A percentile compares a stretch with the other conserved stretches of the same genome.
These are phyloP conservation scores for Chionoecetes opilio DNA, from an alignment of 1,140 invertebrate species.

Conservation along the genomic window DNA sequence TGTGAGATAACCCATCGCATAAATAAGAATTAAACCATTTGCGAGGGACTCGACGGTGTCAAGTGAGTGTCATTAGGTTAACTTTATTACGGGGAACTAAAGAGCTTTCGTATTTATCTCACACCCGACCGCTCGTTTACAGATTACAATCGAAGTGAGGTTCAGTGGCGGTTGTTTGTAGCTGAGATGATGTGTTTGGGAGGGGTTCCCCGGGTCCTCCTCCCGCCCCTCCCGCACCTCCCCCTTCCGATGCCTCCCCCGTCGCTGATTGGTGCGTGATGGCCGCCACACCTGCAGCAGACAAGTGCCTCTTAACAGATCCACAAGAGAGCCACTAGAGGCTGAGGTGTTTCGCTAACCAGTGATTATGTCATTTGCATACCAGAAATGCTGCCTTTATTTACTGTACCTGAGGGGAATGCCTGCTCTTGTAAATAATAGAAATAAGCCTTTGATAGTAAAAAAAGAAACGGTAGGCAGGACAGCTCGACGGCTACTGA, in stretches of 20 bases:
- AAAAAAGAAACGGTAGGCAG: too few species aligned
- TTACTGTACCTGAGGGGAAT: conserved; percentile 10
- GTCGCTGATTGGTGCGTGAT: not conserved
- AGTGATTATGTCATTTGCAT: conserved; percentile 60
- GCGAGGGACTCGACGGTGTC: not conserved
- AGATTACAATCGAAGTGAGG: not conserved
- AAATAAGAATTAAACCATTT: not conserved
- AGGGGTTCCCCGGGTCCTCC: not conserved
- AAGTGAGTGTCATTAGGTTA: conserved; percentile 17
- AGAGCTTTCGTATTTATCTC: not conserved
- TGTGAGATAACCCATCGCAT: conserved; percentile 2
- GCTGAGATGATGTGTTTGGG: not conserved
- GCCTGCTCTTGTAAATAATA: too few species aligned
- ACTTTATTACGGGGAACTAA: conserved; percentile 20
- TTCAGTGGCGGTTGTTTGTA: conserved; percentile 4
- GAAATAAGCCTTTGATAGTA: too few species aligned
- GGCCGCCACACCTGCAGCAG: conserved; percentile 38
- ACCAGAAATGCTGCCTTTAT: conserved; percentile 40
- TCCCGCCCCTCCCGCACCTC: too few species aligned
- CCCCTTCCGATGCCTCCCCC: not conserved
- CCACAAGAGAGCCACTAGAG: conserved; percentile 32
- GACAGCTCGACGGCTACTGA: too few species aligned
- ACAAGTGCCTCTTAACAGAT: conserved; percentile 54
- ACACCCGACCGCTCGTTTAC: not conserved
- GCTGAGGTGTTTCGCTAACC: not conserved